Base-by-base conservation (phyloP, 2,888 invertebrate species). In the Athalia cordata region DNA sequence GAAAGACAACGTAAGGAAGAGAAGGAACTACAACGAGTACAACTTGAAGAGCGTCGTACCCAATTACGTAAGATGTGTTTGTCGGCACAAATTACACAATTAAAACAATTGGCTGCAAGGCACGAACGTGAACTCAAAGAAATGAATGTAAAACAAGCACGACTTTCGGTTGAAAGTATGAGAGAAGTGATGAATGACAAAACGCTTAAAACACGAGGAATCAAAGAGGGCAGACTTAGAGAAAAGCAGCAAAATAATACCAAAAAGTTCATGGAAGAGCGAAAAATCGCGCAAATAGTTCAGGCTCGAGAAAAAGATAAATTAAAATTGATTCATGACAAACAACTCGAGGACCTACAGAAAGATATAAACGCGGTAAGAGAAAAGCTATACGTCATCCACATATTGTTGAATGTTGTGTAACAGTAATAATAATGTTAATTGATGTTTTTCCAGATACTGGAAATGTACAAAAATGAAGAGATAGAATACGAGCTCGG, bases 231-330 rank as follows among this genome's bases (percentile, higher is more conserved):
- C 64, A 93, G 98, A 65, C 93, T 98, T 78, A 93, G 97, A 49
- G 98, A 99, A 91, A 97, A 99, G 90, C 98, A 98, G 86, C 98
- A 98, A 89, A 99, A 98, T 90, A 99, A 99, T 90, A 98, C 98
- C 77, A 99, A 99, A 91, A 96, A 97, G 87, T 99, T 99, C 89
- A 95, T 98, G 93, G 99, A 99, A 84, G 99, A 99, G 90, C 93
- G 97, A 79, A 97, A 96, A 93, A 94, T 93, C 81, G 95, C 95
- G 76, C 95, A 95, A 78, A 96, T 97, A 88, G 97, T 98, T 86
- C 98, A 98, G 86, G 95, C 94, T 79, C 95, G 97, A 82, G 97
- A 98, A 89, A 96, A 95, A 89, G 98, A 98, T 83, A 97, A 98
- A 90, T 92, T 99, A 82, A 96, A 97, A 89, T 94, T 96, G 77